Percentiles rank a stretch among this genome's conserved stretches.
phyloP scores from a whole-genome alignment of 2,888 invertebrate species.

The Microdon myrmicae region DNA sequence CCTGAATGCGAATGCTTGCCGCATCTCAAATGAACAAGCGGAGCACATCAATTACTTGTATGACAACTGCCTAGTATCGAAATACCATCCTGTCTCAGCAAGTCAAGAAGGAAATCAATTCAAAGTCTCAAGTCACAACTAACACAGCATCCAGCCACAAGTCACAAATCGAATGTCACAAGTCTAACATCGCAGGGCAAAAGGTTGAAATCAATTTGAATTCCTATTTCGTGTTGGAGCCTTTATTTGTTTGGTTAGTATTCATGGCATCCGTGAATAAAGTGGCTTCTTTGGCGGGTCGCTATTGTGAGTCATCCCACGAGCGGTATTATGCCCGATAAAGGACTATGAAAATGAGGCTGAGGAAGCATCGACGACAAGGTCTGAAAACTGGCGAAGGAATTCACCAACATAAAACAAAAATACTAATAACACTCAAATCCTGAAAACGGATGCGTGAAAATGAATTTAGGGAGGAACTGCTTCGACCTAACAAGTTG shows the following conservation, averaged over 20 bases:
- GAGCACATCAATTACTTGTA: too few relatives aligned
- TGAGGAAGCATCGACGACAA: not conserved
- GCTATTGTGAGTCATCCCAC: too few relatives aligned
- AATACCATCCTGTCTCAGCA: too few relatives aligned
- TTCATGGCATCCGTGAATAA: slow-evolving; percentile 50
- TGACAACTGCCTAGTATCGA: too few relatives aligned
- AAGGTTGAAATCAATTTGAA: slow-evolving; percentile 48
- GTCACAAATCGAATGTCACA: slow-evolving; percentile 26
- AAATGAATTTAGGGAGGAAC: slow-evolving; percentile 29
- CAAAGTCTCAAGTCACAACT: too few relatives aligned
- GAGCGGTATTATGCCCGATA: too few relatives aligned
- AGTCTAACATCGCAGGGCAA: slow-evolving; percentile 46
- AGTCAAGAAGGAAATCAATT: too few relatives aligned
- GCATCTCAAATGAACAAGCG: too few relatives aligned
- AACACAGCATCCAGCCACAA: not conserved
- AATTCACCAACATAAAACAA: not conserved
- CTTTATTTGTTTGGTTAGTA: slow-evolving; percentile 32
- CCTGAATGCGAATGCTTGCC: too few relatives aligned
- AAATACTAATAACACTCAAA: too few relatives aligned
- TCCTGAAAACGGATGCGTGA: slow-evolving; percentile 13
- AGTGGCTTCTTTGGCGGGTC: slow-evolving; percentile 42
- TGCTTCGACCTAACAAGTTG: slow-evolving; percentile 9
- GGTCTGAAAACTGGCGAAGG: not conserved
- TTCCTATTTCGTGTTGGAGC: slow-evolving; percentile 27
- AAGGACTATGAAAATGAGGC: too few relatives aligned